Evolutionary conservation across 2,113 vertebrate genomes (phyloP), one percentile per base, ranked within the genome.

Genomic region (Tragelaphus scriptus): DNA sequence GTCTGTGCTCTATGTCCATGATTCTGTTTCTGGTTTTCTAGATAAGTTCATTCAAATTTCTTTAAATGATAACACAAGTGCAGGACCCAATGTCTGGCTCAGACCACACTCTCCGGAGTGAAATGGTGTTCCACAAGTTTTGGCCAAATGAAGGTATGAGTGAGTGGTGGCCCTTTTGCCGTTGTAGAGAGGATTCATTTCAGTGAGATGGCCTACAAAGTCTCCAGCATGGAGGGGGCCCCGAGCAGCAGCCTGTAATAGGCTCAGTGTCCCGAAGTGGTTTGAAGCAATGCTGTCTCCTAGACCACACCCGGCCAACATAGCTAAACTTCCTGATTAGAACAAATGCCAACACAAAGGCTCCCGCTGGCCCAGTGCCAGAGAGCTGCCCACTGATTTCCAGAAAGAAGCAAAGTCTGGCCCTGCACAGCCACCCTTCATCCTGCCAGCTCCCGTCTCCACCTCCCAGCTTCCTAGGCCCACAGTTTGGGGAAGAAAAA

Each of bases 331-430:
- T 91, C 92, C 95, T n/a, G 61, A 86, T 10, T 3, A 0, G 77
- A 77, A n/a, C 55, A 61, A 6, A 68, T 25, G 88, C 82, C 91
- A 95, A 40, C 77, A 32, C 36, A 5, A 23, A 36, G 82, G 82
- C 56, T 85, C 59, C 61, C 56, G 61, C 26, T 36, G 91, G 96
- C 94, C 40, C 1, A 14, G 86, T 2, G 13, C 96, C 93, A 63
- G 79, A n/a, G 61, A 53, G 56, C 89, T 93, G 86, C 91, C 91
- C 82, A 85, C 26, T 53, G 86, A 77, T 36, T 92, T 36, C 92
- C 55, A 87, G 90, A 79, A 86, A 81, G 58, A 81, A 95, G 90
- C 81, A 28, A 86, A 91, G 95, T 90, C 97, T 88, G 0, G 85
- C 96, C 85, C 85, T 25, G 1, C 94, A 77, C 14, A 0, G 53